Evolutionary conservation across 2,888 invertebrate genomes (phyloP), one percentile per base, ranked within the genome.

Genomic region (Aleiodes alternator): DNA sequence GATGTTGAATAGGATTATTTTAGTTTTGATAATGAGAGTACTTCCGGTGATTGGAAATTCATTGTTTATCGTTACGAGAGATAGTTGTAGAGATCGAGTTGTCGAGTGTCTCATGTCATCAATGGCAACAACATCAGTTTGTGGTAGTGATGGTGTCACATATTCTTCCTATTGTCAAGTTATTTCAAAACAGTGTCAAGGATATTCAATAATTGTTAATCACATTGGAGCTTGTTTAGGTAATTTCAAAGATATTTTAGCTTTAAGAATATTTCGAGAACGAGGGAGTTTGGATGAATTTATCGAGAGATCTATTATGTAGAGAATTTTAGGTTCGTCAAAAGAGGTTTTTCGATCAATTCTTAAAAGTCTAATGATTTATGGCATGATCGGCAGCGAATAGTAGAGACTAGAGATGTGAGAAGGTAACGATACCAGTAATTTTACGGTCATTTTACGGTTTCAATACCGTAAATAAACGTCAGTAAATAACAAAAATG

Each of bases 101-200:
- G 23, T 23, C 11, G 48, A 64, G 64, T 64, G 64, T 38, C 23
- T 64, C 16, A 8, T 23, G 16, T 23, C 64, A 14, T 23, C 43
- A 16, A 64, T 43, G 16, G 16, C 14, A 43, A 5, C 43, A 9
- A 43, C 16, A 48, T 23, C 64, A 16, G 64, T 23, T 16, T 64
- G 64, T 23, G 48, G 64, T 6, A 64, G 43, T 48, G 64, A 64
- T 48, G 48, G 48, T 4, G 14, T 64, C n/a, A 23, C 64, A 3
- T 48, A 64, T 23, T 64, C 61, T 43, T 61, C 64, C 1, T n/a
- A 43, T 23, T 64, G 64, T 23, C 16, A 64, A 14, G 16, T 64
- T 14, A 16, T 43, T 38, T 38, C 11, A 11, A 64, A 48, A 64
- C 64, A 48, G 64, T 64, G 64, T 14, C 43, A 7, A 16, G 64